These are phyloP conservation scores for Pipistrellus kuhlii DNA, from an alignment of 2,797 vertebrate species.

Conservation along the genomic window DNA sequence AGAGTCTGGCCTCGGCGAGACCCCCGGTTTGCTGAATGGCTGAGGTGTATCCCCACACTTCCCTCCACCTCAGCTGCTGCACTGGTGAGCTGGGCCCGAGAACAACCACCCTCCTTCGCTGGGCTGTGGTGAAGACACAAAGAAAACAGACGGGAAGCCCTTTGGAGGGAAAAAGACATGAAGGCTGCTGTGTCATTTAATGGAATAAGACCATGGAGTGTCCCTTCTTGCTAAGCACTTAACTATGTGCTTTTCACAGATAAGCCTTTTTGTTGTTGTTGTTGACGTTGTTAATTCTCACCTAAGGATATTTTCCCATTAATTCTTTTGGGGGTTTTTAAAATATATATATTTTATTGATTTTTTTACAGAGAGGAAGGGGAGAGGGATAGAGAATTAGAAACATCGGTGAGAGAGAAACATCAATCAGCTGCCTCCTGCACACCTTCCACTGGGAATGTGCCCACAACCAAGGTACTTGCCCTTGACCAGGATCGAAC, in stretches of 20 bases:
- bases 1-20: background rate
- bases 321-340: background rate
- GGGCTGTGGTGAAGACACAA: background rate
- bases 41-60: too few relatives aligned
- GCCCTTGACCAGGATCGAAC: too few relatives aligned
- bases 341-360: too few relatives aligned
- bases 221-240: background rate
- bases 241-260: background rate
- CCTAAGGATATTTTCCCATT: background rate
- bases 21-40: background rate
- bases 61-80: background rate
- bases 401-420: background rate
- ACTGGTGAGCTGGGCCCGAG: background rate
- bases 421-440: too few relatives aligned
- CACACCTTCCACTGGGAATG: too few relatives aligned
- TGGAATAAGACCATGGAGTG: background rate
- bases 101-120: background rate
- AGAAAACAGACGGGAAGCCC: background rate
- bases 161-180: background rate
- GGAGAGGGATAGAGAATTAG: background rate
- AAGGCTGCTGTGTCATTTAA: background rate
- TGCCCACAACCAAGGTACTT: too few relatives aligned
- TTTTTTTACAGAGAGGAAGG: background rate
- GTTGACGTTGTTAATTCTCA: background rate
- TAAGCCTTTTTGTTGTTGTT: background rate